These are phyloP conservation scores for Euplagia quadripunctaria DNA, from an alignment of 2,888 invertebrate species.

Conservation along the genomic window DNA sequence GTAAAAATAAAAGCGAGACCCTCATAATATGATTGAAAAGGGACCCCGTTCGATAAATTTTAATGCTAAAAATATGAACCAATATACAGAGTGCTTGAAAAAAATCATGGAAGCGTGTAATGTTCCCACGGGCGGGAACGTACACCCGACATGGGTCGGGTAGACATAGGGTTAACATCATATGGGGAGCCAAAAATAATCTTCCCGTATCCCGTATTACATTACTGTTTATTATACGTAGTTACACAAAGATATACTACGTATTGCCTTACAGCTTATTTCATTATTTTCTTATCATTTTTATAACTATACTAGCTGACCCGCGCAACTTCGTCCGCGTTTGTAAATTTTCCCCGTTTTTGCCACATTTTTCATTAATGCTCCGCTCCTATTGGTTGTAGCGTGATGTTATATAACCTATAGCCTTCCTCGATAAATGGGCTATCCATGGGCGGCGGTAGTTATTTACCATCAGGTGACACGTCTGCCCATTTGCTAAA, in stretches of 20 bases:
- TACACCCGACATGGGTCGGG: constrained; percentile 32
- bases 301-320: background rate
- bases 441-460: too few relatives aligned
- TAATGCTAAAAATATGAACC: constrained; percentile 54
- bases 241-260: background rate
- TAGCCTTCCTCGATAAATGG: too few relatives aligned
- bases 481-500: too few relatives aligned
- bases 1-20: constrained; percentile 41
- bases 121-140: constrained; percentile 61
- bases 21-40: constrained; percentile 51
- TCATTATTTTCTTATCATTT: background rate
- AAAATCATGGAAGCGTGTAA: constrained; percentile 36
- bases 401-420: too few relatives aligned
- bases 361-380: too few relatives aligned
- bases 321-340: too few relatives aligned
- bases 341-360: too few relatives aligned
- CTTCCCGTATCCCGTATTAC: constrained; percentile 24
- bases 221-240: constrained; percentile 11
- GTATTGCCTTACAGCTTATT: background rate
- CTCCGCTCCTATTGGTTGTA: too few relatives aligned
- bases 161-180: constrained; percentile 26
- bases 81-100: constrained; percentile 55
- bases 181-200: constrained; percentile 49
- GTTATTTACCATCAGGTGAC: too few relatives aligned
- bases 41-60: constrained; percentile 41